Percentiles rank a stretch among this genome's conserved stretches.
These are phyloP conservation scores for Protobothrops flavoviridis DNA, from an alignment of 2,113 vertebrate genomes.

Conservation along the genomic window DNA sequence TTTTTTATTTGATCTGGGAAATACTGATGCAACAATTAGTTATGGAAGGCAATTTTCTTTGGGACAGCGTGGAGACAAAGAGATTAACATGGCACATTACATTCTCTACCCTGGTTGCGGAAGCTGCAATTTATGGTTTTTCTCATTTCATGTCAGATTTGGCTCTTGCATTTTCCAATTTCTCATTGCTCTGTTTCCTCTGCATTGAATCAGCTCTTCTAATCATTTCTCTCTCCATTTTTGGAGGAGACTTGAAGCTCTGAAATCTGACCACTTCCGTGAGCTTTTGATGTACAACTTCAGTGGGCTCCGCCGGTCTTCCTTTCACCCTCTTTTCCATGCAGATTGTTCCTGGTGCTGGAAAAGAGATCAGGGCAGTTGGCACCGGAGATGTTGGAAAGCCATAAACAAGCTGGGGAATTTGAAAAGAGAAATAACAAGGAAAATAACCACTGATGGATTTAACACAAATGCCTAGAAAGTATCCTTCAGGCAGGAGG, in stretches of 20 bases:
- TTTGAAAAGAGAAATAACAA: constrained; percentile 52
- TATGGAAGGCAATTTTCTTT: neutral
- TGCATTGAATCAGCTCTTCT: constrained; percentile 48
- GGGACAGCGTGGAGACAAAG: neutral
- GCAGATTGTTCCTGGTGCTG: constrained; percentile 64
- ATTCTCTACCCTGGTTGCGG: neutral
- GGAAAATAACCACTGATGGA: constrained; percentile 34
- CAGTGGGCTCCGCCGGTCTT: constrained; percentile 54
- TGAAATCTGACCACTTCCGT: constrained; percentile 60
- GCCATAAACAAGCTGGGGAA: constrained; percentile 57
- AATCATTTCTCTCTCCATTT: constrained; percentile 21
- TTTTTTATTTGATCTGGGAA: neutral
- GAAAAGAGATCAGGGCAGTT: constrained; percentile 64
- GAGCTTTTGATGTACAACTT: constrained; percentile 62
- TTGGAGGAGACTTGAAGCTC: neutral
- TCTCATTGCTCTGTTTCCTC: constrained; percentile 62
- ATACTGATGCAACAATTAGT: neutral
- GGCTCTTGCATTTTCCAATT: constrained; percentile 55
- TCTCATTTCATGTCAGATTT: neutral
- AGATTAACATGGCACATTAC: neutral
- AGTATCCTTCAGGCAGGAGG: constrained; percentile 34
- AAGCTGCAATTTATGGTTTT: neutral
- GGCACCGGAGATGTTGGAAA: constrained; percentile 48
- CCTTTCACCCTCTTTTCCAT: constrained; percentile 55
- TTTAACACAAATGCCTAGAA: constrained; percentile 57